phyloP scores from a whole-genome alignment of 2,888 invertebrate species.

The Apocheima hispidaria region DNA sequence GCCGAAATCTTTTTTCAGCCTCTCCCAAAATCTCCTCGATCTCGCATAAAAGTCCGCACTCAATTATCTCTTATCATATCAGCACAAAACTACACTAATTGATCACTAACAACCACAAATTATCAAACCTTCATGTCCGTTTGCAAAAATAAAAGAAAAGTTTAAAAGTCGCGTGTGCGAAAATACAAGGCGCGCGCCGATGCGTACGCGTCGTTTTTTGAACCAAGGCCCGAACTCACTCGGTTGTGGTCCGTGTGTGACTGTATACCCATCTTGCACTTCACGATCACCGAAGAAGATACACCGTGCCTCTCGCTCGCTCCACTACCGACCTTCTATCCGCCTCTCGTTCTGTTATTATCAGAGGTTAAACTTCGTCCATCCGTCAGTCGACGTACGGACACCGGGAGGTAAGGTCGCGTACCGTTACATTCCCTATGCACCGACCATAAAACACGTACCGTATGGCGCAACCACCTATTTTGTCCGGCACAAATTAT shows the following conservation, averaged over 20 bases:
- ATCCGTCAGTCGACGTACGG: slow-evolving; percentile 83
- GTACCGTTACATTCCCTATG: slow-evolving; percentile 78
- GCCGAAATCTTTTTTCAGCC: slow-evolving; percentile 53
- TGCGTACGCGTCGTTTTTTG: slow-evolving; percentile 80
- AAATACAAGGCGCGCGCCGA: slow-evolving; percentile 63
- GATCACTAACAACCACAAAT: slow-evolving; percentile 44
- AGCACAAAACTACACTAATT: slow-evolving; percentile 57
- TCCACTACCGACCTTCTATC: slow-evolving; percentile 49
- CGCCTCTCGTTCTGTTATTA: slow-evolving; percentile 79
- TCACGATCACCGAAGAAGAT: slow-evolving; percentile 85
- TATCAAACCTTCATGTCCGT: slow-evolving; percentile 47
- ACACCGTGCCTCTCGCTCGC: slow-evolving; percentile 69
- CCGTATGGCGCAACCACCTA: slow-evolving; percentile 67
- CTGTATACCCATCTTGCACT: slow-evolving; percentile 85
- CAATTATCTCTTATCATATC: slow-evolving; percentile 58
- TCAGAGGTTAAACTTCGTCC: slow-evolving; percentile 83
- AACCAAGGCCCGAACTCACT: slow-evolving; percentile 78
- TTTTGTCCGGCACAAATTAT: slow-evolving; percentile 71
- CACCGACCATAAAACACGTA: slow-evolving; percentile 72
- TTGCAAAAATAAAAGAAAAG: slow-evolving; percentile 48
- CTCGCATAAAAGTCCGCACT: slow-evolving; percentile 61
- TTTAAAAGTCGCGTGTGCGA: slow-evolving; percentile 46
- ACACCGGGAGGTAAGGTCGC: slow-evolving; percentile 76
- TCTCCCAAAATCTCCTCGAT: slow-evolving; percentile 53
- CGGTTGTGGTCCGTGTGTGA: slow-evolving; percentile 84